phyloP scores from a whole-genome alignment of 2,113 vertebrate species.

The Forbesichthys papilliferus region DNA sequence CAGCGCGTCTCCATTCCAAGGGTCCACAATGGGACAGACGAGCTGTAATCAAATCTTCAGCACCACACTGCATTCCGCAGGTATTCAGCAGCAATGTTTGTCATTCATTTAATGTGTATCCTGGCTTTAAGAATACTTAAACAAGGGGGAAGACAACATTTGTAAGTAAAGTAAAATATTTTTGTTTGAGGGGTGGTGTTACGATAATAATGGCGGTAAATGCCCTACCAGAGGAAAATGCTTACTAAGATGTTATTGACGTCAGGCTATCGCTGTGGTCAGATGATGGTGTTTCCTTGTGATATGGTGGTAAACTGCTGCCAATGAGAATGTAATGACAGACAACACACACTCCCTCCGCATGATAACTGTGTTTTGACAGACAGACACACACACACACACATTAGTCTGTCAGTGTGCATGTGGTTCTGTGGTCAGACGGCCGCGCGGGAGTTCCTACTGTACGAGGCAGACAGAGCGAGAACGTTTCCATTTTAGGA shows the following conservation, averaged over 20 bases:
- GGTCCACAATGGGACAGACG: not conserved
- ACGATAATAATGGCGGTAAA: not conserved
- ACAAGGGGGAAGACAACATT: not conserved
- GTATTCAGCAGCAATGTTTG: too few relatives aligned
- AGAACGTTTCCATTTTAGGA: constrained; percentile 71
- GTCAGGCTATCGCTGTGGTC: constrained; percentile 26
- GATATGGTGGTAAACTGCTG: constrained; percentile 43
- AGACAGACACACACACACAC: constrained; percentile 15
- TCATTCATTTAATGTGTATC: too few relatives aligned
- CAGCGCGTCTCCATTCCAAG: not conserved
- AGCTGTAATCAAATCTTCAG: not conserved
- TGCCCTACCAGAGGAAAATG: constrained; percentile 26
- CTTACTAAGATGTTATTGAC: constrained; percentile 26
- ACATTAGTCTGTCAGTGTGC: constrained; percentile 23
- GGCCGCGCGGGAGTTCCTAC: constrained; percentile 52
- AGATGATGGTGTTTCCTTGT: constrained; percentile 49
- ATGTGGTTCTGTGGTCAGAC: constrained; percentile 25
- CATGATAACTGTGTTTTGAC: not conserved
- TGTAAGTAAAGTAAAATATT: too few relatives aligned
- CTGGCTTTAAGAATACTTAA: not conserved
- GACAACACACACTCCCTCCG: constrained; percentile 27
- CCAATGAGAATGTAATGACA: constrained; percentile 57
- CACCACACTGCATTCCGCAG: not conserved
- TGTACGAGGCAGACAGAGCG: constrained; percentile 53
- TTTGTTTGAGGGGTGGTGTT: too few relatives aligned